Evolutionary conservation across 2,888 invertebrate species (phyloP), one percentile per base, ranked within the genome.

Genomic region (Phanerotoma sp.): DNA sequence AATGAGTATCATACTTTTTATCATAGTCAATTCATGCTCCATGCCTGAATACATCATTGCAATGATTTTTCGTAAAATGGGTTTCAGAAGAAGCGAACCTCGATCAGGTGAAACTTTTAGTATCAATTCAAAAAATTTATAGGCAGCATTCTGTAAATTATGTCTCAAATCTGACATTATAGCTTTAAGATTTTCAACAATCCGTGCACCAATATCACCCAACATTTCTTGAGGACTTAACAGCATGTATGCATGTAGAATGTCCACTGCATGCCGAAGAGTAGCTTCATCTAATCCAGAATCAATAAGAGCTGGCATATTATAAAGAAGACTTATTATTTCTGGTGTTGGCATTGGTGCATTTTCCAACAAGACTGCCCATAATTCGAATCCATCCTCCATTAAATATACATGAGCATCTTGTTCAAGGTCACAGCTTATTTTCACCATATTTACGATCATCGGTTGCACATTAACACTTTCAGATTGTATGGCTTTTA

Each of bases 351-450:
- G 81, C 0, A 81, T 78, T 0, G 88, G 84, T 4, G 88, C 82
- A 73, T 89, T 88, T 75, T 93, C 89, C 57, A 96, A 79, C 16
- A 93, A 84, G 0, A 89, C 88, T 50, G 88, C 81, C 95, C 96
- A 96, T 55, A 97, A 81, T 64, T 93, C 91, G 33, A 96, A 79
- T 3, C 94, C 95, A 73, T 97, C 96, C 77, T 96, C 96, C 64
- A 95, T 79, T 48, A 96, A 82, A 76, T 96, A 96, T 49, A 96
- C 89, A 74, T 94, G 91, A 1, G 89, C 84, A 51, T 87, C 84
- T 71, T 91, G 87, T 58, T 84, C 82, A 0, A 90, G 82, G 69
- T 93, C 89, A 0, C 94, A 93, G 53, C 89, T 88, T 57, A 87
- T 73, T 57, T 83, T 83, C 58, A 92, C 86, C 46, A 91, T 86